Evolutionary conservation across 1,140 invertebrate species (phyloP).

Genomic region (Drosophila tsacasi): DNA sequence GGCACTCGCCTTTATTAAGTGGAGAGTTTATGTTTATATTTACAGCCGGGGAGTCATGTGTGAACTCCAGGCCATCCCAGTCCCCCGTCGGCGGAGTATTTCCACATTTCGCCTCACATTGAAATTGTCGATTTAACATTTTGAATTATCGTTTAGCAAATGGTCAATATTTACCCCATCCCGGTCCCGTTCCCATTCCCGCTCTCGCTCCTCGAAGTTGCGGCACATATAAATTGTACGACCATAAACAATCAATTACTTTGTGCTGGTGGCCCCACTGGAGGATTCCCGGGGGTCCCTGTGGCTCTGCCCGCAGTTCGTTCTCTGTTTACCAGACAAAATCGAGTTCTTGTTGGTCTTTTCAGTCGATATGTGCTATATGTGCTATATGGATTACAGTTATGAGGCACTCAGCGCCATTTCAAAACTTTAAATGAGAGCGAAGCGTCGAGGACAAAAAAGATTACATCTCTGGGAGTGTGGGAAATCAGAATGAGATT

Average conservation of each 20-base stretch:
- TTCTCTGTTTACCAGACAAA: conserved; percentile 50
- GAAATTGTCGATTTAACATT: conserved; percentile 83
- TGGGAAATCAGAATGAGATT: background rate
- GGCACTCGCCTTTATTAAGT: conserved; percentile 74
- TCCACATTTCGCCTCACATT: conserved; percentile 60
- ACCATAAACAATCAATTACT: conserved; percentile 82
- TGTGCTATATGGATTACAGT: conserved; percentile 38
- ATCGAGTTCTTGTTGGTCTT: conserved; percentile 48
- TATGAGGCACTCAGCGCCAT: conserved; percentile 34
- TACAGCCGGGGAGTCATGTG: conserved; percentile 53
- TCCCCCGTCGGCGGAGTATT: conserved; percentile 20
- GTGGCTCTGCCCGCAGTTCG: conserved; percentile 19
- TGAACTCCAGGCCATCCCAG: conserved; percentile 7
- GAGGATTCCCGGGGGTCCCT: conserved; percentile 11
- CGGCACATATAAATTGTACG: conserved; percentile 75
- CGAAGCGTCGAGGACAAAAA: conserved; percentile 3
- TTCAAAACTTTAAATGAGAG: conserved; percentile 30
- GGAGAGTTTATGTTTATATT: conserved; percentile 79
- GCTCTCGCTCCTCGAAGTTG: conserved; percentile 34
- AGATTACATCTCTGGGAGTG: background rate
- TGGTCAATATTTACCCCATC: conserved; percentile 73
- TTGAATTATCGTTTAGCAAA: conserved; percentile 84
- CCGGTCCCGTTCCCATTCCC: conserved; percentile 5
- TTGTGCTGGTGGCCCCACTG: conserved; percentile 52
- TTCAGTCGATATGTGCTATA: conserved; percentile 51